Percentiles rank a stretch among this genome's conserved stretches.
Conservation (phyloP, 53 echinoderm and acorn worm species). For the Hippasteria phrygiana region DNA sequence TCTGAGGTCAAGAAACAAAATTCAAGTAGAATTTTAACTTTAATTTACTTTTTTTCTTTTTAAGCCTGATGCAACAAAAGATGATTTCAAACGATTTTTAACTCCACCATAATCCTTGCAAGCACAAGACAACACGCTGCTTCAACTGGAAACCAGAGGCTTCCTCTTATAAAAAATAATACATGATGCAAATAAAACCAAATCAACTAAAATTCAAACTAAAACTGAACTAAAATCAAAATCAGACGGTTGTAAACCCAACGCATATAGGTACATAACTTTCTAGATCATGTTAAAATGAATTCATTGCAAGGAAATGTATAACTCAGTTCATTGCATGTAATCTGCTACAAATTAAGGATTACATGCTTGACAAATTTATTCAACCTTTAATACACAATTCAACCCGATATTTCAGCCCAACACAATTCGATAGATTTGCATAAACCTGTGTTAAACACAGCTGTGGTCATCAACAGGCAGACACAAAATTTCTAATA, state of each 20-base stretch:
- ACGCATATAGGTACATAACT: neutral
- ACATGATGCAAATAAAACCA: slow-evolving; percentile 15
- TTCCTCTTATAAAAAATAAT: neutral
- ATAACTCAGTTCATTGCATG: neutral
- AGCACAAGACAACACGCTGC: neutral
- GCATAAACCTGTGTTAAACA: neutral
- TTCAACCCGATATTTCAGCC: too few species aligned
- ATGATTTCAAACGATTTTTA: neutral
- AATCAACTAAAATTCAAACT: slow-evolving; percentile 29
- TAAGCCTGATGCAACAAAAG: neutral
- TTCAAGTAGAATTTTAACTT: too few species aligned
- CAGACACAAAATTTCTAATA: too few species aligned
- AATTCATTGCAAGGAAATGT: slow-evolving; percentile 3
- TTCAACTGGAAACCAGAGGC: neutral
- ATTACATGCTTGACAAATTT: too few species aligned
- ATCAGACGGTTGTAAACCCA: neutral
- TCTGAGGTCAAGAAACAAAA: neutral
- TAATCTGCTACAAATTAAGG: too few species aligned
- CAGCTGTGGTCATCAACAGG: too few species aligned
- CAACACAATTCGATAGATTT: too few species aligned
- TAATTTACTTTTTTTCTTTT: too few species aligned
- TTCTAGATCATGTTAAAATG: neutral
- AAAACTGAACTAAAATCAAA: slow-evolving; percentile 55
- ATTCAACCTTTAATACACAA: too few species aligned
- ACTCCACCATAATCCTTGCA: neutral